These are phyloP conservation scores for Heteromyza rotundicornis DNA, from an alignment of 2,888 invertebrate genomes.

Conservation along the genomic window DNA sequence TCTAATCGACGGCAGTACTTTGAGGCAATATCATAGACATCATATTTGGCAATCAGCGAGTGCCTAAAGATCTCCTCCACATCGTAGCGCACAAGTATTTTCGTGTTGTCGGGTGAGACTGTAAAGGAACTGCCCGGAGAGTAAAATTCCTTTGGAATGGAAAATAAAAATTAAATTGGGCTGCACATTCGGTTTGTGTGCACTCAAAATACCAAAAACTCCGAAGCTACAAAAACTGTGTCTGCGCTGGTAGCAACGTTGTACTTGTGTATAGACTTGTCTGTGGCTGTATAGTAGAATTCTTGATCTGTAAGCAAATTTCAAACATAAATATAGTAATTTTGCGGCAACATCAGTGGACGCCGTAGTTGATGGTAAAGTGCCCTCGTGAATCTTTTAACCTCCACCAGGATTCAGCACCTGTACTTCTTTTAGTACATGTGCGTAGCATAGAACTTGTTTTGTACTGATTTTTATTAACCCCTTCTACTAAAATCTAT, in stretches of 20 bases:
- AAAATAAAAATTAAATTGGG: neutral
- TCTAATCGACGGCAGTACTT: slow-evolving; percentile 56
- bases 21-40: slow-evolving; percentile 67
- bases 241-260: slow-evolving; percentile 59
- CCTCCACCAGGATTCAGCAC: too few relatives aligned
- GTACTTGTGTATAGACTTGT: slow-evolving; percentile 59
- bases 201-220: slow-evolving; percentile 45
- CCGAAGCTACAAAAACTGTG: slow-evolving; percentile 39
- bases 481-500: too few relatives aligned
- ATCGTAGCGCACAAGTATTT: slow-evolving; percentile 53
- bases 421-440: too few relatives aligned
- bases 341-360: too few relatives aligned
- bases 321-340: too few relatives aligned
- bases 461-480: too few relatives aligned
- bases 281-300: slow-evolving; percentile 63
- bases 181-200: too few relatives aligned
- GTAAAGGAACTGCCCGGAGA: slow-evolving; percentile 47
- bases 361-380: too few relatives aligned
- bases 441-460: too few relatives aligned
- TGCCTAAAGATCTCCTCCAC: slow-evolving; percentile 66
- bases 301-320: slow-evolving; percentile 66
- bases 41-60: slow-evolving; percentile 70
- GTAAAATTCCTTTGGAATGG: slow-evolving; percentile 51
- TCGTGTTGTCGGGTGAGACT: slow-evolving; percentile 56
- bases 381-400: too few relatives aligned